phyloP scores from a whole-genome alignment of 2,113 vertebrate genomes.

The Clarias gariepinus region DNA sequence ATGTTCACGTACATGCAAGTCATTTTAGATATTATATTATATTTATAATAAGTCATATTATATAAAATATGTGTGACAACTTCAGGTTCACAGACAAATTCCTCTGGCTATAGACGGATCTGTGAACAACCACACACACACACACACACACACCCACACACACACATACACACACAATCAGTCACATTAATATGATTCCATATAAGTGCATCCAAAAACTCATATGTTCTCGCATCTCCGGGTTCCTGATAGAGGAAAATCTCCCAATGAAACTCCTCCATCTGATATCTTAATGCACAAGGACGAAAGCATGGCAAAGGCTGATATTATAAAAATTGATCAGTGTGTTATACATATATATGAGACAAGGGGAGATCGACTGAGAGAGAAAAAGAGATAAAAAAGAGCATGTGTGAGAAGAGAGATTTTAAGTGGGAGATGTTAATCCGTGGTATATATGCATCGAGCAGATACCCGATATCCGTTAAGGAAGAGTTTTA shows the following conservation, averaged over 20 bases:
- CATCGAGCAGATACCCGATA: conserved; percentile 43
- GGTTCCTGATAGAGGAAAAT: not conserved
- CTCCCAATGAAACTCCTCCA: not conserved
- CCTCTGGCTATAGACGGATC: conserved; percentile 40
- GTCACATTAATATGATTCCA: conserved; percentile 28
- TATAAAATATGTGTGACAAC: not conserved
- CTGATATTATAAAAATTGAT: not conserved
- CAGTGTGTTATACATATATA: not conserved
- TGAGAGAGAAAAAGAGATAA: conserved; percentile 1
- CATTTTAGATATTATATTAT: too few species aligned
- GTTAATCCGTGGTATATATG: conserved; percentile 34
- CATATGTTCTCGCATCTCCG: conserved; percentile 1
- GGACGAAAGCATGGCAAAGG: not conserved
- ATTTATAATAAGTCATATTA: too few species aligned
- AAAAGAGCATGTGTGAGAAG: not conserved
- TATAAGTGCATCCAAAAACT: conserved; percentile 17
- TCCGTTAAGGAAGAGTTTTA: conserved; percentile 47
- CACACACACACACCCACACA: conserved; percentile 9
- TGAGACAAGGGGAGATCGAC: not conserved
- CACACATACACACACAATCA: not conserved
- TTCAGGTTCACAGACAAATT: conserved; percentile 49
- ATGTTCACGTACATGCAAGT: too few species aligned
- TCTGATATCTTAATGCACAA: conserved; percentile 5
- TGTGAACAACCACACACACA: conserved; percentile 24
- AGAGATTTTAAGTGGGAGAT: not conserved